phyloP scores from a whole-genome alignment of 2,888 invertebrate species.

The Blastobasis lacticolella region DNA sequence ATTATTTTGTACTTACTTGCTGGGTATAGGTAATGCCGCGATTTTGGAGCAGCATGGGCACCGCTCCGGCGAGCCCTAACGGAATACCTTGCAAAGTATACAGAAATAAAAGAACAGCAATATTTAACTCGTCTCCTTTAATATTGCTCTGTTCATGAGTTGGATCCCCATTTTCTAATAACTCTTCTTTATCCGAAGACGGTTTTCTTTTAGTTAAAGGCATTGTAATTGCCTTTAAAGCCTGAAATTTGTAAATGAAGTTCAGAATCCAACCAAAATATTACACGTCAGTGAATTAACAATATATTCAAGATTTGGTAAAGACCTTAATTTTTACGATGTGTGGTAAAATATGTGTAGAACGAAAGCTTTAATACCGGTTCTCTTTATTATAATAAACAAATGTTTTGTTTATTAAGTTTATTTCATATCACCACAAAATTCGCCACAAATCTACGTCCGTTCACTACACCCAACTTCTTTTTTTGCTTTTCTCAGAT shows the following conservation, averaged over 20 bases:
- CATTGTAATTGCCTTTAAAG: slow-evolving; percentile 49
- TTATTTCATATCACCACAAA: too few relatives aligned
- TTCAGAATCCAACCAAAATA: slow-evolving; percentile 27
- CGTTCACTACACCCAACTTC: too few relatives aligned
- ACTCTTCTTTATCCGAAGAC: slow-evolving; percentile 48
- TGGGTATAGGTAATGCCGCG: slow-evolving; percentile 94
- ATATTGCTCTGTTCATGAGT: slow-evolving; percentile 59
- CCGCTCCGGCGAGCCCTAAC: slow-evolving; percentile 92
- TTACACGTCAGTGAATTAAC: slow-evolving; percentile 49
- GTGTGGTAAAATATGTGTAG: too few relatives aligned
- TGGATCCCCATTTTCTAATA: slow-evolving; percentile 58
- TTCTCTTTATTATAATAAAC: too few relatives aligned
- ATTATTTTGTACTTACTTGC: slow-evolving; percentile 72
- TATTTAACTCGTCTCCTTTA: slow-evolving; percentile 85
- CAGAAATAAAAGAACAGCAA: slow-evolving; percentile 90
- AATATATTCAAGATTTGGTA: slow-evolving; percentile 12
- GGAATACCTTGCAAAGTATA: slow-evolving; percentile 97
- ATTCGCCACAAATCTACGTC: too few relatives aligned
- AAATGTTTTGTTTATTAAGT: too few relatives aligned
- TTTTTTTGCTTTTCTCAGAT: too few relatives aligned
- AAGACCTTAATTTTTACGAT: slow-evolving; percentile 53
- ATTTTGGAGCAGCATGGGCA: slow-evolving; percentile 96
- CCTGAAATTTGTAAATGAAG: slow-evolving; percentile 31
- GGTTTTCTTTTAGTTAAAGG: slow-evolving; percentile 59
- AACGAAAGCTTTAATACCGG: too few relatives aligned